phyloP scores from a whole-genome alignment of 2,113 vertebrate species.

The Forbesichthys agassizii region DNA sequence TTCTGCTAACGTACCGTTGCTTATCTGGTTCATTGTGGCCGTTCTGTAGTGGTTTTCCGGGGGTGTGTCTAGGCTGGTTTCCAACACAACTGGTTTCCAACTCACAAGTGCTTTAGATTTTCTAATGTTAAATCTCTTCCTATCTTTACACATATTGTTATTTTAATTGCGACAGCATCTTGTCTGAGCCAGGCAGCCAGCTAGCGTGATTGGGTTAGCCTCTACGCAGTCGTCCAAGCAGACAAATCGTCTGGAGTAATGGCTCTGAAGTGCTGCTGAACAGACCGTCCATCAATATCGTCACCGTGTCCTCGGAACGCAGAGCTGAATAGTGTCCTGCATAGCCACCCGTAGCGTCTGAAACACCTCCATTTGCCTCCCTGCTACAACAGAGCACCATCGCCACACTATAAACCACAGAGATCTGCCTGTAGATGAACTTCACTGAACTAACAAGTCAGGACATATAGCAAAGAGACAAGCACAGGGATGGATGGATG shows the following conservation, averaged over 20 bases:
- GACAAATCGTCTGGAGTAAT: slow-evolving; percentile 36
- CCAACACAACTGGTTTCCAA: too few species aligned
- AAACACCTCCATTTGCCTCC: slow-evolving; percentile 54
- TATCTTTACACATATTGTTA: too few species aligned
- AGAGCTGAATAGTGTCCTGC: slow-evolving; percentile 37
- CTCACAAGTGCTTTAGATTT: too few species aligned
- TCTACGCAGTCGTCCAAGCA: neutral
- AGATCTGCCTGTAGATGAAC: slow-evolving; percentile 7
- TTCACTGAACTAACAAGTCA: neutral
- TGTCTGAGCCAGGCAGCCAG: slow-evolving; percentile 2
- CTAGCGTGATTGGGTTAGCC: neutral
- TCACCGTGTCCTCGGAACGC: slow-evolving; percentile 41
- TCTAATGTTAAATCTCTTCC: too few species aligned
- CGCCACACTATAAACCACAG: slow-evolving; percentile 11
- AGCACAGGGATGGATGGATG: neutral
- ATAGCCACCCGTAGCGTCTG: slow-evolving; percentile 32
- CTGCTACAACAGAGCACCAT: slow-evolving; percentile 8
- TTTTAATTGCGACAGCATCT: neutral
- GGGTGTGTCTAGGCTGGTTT: too few species aligned
- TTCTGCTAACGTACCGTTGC: too few species aligned
- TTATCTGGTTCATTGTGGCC: too few species aligned
- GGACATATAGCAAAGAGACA: neutral
- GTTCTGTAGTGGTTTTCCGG: too few species aligned
- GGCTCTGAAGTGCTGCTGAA: slow-evolving; percentile 33
- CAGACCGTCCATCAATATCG: slow-evolving; percentile 18